Evolutionary conservation across 1,140 invertebrate species (phyloP).

Genomic region (Leptinotarsa lineolata): DNA sequence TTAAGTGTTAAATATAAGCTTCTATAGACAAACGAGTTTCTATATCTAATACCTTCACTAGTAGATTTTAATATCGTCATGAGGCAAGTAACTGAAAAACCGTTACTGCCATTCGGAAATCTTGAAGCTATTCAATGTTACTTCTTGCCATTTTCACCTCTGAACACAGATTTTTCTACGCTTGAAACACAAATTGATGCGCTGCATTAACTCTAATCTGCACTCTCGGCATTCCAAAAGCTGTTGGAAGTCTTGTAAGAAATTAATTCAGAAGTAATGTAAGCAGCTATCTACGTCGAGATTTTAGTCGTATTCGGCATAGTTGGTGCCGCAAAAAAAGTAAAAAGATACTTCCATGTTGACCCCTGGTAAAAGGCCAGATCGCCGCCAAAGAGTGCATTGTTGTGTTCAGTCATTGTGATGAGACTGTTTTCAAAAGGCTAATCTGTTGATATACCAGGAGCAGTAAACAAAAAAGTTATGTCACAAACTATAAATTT

Average conservation of each 20-base stretch:
- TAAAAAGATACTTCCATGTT: not conserved
- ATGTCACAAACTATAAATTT: no score
- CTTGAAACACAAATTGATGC: conserved; percentile 9
- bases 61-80: no score
- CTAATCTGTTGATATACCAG: no score
- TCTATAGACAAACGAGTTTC: no score
- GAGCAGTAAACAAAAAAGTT: no score
- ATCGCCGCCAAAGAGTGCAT: conserved; percentile 26
- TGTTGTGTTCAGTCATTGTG: conserved; percentile 12
- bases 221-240: conserved; percentile 18
- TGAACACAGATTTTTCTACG: not conserved
- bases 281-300: conserved; percentile 23
- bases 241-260: conserved; percentile 28
- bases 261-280: conserved; percentile 32
- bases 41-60: no score
- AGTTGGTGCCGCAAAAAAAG: conserved; percentile 20
- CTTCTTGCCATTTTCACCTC: not conserved
- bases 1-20: no score
- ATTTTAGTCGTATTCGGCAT: conserved; percentile 23
- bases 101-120: no score
- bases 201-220: conserved; percentile 23
- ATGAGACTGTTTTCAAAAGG: not conserved
- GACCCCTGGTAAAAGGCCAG: conserved; percentile 18
- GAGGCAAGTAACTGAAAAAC: no score
- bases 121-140: not conserved